Evolutionary conservation across 2,888 invertebrate species (phyloP).

Genomic region (Vanessa cardui): DNA sequence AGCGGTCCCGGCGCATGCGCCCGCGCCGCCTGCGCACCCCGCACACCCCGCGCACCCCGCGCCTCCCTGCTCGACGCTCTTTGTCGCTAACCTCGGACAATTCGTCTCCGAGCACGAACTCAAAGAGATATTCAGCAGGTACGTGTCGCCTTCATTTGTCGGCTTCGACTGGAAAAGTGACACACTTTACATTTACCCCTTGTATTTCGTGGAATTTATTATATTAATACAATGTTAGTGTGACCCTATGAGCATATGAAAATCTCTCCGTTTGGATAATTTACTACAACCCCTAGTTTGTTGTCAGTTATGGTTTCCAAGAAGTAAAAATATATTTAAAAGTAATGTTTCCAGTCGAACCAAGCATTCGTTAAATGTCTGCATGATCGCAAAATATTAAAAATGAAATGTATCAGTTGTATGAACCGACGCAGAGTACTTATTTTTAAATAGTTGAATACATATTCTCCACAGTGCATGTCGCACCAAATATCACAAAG

Average conservation of each 20-base stretch:
- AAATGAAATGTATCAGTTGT: slow-evolving; percentile 28
- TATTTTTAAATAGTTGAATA: slow-evolving; percentile 41
- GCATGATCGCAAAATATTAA: slow-evolving; percentile 55
- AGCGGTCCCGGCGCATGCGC: slow-evolving; percentile 85
- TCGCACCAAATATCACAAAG: slow-evolving; percentile 73
- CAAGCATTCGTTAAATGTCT: slow-evolving; percentile 33
- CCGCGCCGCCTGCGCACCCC: slow-evolving; percentile 88
- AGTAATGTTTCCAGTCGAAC: slow-evolving; percentile 57
- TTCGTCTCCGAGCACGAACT: slow-evolving; percentile 99
- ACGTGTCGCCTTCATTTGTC: slow-evolving; percentile 45
- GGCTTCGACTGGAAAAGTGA: slow-evolving; percentile 39
- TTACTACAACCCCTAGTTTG: background rate
- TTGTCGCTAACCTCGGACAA: slow-evolving; percentile 99
- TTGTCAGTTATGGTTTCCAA: background rate
- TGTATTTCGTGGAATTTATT: background rate
- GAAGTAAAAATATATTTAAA: slow-evolving; percentile 5
- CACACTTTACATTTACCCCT: background rate
- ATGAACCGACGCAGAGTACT: slow-evolving; percentile 31
- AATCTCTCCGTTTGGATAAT: background rate
- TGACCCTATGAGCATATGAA: background rate
- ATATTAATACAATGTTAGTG: background rate
- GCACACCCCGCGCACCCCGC: slow-evolving; percentile 85
- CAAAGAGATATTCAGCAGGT: slow-evolving; percentile 99
- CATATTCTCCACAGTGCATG: slow-evolving; percentile 75
- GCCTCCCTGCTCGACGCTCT: slow-evolving; percentile 97